phyloP scores from a whole-genome alignment of 64 coral and sea anemone species.

The Dendronephthya gigantea region DNA sequence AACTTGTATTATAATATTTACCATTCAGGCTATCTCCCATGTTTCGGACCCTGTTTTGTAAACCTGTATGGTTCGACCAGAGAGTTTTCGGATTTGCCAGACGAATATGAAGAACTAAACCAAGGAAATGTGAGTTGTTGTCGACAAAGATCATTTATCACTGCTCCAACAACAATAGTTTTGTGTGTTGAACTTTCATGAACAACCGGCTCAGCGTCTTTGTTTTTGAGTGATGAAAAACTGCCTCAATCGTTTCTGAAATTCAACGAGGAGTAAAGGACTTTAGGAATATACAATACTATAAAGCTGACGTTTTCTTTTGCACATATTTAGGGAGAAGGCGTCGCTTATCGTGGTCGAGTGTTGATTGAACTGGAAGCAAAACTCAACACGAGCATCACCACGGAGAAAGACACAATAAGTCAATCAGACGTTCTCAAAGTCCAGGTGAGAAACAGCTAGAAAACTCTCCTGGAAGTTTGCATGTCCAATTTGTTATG shows the following conservation, averaged over 20 bases:
- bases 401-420: slow-evolving; percentile 32
- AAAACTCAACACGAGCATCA: slow-evolving; percentile 49
- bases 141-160: no score
- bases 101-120: slow-evolving; percentile 80
- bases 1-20: slow-evolving; percentile 13
- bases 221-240: no score
- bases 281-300: neutral
- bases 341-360: slow-evolving; percentile 82
- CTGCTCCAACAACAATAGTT: neutral
- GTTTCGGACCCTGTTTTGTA: slow-evolving; percentile 65
- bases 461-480: neutral
- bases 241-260: no score
- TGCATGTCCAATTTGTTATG: no score
- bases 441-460: neutral
- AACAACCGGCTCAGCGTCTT: neutral
- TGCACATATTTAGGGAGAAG: slow-evolving; percentile 51
- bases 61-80: slow-evolving; percentile 90
- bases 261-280: neutral
- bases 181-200: neutral
- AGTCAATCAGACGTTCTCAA: slow-evolving; percentile 54
- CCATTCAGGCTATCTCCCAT: slow-evolving; percentile 61
- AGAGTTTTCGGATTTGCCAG: slow-evolving; percentile 68
- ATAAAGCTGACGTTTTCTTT: neutral
- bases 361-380: slow-evolving; percentile 66
- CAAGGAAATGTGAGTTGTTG: slow-evolving; percentile 33